A percentile compares a stretch with the other conserved stretches of the same genome.
Conservation (phyloP, 2,888 invertebrate genomes). For the Xanthia togata region DNA sequence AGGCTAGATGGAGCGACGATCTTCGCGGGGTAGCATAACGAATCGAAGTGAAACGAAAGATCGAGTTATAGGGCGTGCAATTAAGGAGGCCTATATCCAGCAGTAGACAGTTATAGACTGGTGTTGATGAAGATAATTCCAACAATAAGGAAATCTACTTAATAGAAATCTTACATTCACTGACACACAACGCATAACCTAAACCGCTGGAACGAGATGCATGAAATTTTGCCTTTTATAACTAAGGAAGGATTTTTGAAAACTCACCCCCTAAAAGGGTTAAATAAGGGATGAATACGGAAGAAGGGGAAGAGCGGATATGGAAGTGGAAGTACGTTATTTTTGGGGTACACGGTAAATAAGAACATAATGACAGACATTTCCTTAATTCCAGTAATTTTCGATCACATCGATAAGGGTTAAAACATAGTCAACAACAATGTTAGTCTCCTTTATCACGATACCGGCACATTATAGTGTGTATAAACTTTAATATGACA, state of each 20-base stretch:
- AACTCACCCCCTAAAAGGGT: neutral
- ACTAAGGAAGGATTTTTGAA: too few species aligned
- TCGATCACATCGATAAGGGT: neutral
- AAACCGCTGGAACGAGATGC: neutral
- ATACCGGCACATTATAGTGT: conserved; percentile 4
- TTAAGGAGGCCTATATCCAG: neutral
- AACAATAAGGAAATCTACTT: neutral
- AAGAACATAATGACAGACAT: neutral
- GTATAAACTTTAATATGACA: conserved; percentile 42
- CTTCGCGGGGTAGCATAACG: neutral
- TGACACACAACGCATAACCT: neutral
- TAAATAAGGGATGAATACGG: neutral
- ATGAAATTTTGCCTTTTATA: neutral
- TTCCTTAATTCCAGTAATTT: neutral
- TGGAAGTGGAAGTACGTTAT: neutral
- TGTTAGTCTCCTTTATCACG: conserved; percentile 13
- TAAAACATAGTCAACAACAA: conserved; percentile 4
- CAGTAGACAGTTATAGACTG: neutral
- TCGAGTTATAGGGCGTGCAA: neutral
- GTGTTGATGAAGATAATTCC: neutral
- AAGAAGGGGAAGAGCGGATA: neutral
- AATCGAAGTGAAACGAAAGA: neutral
- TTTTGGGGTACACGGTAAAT: neutral
- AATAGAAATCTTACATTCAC: neutral
- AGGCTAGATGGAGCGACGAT: neutral